These are phyloP conservation scores for Pionites leucogaster DNA, from an alignment of 2,113 vertebrate species.

Conservation along the genomic window DNA sequence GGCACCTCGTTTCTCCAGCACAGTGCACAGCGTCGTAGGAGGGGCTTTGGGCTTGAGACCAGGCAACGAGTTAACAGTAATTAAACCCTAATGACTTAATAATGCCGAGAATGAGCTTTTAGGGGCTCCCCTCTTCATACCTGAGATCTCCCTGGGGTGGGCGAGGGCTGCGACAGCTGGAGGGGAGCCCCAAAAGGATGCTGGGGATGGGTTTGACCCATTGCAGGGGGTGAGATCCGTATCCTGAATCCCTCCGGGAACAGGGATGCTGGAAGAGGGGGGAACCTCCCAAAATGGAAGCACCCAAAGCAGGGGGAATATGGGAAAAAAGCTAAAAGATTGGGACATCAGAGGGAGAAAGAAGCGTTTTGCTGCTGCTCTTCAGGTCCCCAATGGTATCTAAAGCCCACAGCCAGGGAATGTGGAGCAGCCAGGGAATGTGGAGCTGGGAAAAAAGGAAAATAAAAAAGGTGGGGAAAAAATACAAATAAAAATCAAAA, in stretches of 20 bases:
- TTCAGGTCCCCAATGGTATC: neutral
- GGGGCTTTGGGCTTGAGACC: neutral
- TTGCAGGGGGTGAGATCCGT: accelerated
- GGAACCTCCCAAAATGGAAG: neutral
- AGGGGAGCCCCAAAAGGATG: neutral
- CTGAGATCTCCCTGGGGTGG: constrained; percentile 11
- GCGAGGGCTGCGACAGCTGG: neutral
- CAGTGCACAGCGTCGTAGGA: neutral
- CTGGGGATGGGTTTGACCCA: neutral
- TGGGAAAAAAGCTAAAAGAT: neutral
- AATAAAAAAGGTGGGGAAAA: neutral
- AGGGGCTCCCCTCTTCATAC: neutral
- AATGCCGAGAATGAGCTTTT: neutral
- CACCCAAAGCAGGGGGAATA: neutral
- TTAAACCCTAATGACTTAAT: neutral
- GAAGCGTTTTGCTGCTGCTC: neutral
- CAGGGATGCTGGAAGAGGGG: neutral
- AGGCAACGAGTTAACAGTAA: neutral
- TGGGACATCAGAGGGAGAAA: neutral
- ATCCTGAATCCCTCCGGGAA: neutral
- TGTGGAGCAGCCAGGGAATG: neutral
- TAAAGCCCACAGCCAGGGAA: accelerated
- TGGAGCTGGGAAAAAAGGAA: neutral
- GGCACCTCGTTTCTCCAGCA: constrained; percentile 39
- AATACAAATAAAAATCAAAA: neutral